A percentile compares a stretch with the other conserved stretches of the same genome.
phyloP scores from a whole-genome alignment of 1,140 invertebrate species.

The Drosophila burlai region DNA sequence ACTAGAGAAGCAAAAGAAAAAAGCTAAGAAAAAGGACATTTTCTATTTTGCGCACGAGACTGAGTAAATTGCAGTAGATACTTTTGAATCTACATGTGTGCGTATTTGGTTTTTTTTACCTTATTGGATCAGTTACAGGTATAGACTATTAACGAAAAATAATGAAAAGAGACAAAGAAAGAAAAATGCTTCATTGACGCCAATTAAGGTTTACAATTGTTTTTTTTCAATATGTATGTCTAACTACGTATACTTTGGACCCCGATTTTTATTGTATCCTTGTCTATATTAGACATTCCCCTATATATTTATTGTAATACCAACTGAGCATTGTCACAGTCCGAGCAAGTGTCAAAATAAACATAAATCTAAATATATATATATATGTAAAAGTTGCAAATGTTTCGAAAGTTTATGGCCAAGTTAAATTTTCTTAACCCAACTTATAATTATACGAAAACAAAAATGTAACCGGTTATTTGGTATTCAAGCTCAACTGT shows the following conservation, averaged over 20 bases:
- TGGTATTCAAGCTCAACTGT: constrained; percentile 47
- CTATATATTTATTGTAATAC: constrained; percentile 60
- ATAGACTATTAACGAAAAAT: constrained; percentile 57
- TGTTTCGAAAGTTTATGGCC: constrained; percentile 42
- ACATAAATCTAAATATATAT: constrained; percentile 27
- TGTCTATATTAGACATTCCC: constrained; percentile 79
- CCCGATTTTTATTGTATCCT: constrained; percentile 72
- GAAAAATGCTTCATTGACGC: constrained; percentile 61
- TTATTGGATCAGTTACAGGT: constrained; percentile 74
- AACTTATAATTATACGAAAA: constrained; percentile 23
- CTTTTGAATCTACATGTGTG: constrained; percentile 31
- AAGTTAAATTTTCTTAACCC: constrained; percentile 43
- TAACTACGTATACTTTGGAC: constrained; percentile 68
- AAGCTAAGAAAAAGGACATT: constrained; percentile 50
- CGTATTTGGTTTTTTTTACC: constrained; percentile 29
- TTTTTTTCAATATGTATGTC: constrained; percentile 49
- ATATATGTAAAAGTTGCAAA: constrained; percentile 22
- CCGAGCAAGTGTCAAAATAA: constrained; percentile 35
- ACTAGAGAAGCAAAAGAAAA: constrained; percentile 66
- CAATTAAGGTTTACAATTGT: constrained; percentile 43
- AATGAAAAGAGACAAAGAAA: constrained; percentile 18
- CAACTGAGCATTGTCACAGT: constrained; percentile 47
- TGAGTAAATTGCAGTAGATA: constrained; percentile 72
- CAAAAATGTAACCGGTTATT: constrained; percentile 14
- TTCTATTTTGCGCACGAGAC: constrained; percentile 73